Base-by-base conservation (phyloP, 1,140 invertebrate genomes). In the Thaumatotibia leucotreta region DNA sequence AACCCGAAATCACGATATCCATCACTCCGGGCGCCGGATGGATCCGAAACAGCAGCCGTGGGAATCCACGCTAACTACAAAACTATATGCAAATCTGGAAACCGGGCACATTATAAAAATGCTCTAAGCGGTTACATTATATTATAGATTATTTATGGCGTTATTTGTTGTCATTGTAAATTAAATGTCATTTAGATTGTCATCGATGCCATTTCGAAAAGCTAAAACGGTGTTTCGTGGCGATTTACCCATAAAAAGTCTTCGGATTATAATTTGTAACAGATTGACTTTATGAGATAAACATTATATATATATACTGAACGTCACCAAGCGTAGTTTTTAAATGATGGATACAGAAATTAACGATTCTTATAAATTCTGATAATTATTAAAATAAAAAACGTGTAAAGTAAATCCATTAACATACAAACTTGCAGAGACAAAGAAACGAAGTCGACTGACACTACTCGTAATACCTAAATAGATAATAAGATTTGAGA, bases 61-160 rank as follows among this genome's bases (percentile, higher is more conserved):
- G 39, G 39, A 45, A 45, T 20, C 6, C 39, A 45, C 39, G 17
- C 17, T 20, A 20, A 20, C 52, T 9, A 58, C 52, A 58, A 58
- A 58, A 58, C 27, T 58, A 27, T 58, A 27, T 27, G 52, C 29
- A 29, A 58, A 27, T 58, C 20, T 58, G 52, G 6, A 58, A 58
- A 58, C 52, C 52, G 52, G 52, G n/a, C 52, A 14, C 23, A 58
- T 58, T 58, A 58, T 29, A 58, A 54, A 27, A 58, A 58, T 58
- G 52, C 24, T 58, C 52, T 8, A 58, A 58, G 27, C 23, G 27
- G 29, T 29, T 29, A 27, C n/a, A 29, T 31, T 14, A 17, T 27
- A 9, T 58, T 29, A 31, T 31, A 29, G 23, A 5, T 58, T 58
- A 31, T 58, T 58, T 58, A 58, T 58, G 50, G 22, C 17, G 50